These are phyloP conservation scores for Aphelenchoides avenae DNA, from an alignment of 1,140 invertebrate genomes.

Conservation along the genomic window DNA sequence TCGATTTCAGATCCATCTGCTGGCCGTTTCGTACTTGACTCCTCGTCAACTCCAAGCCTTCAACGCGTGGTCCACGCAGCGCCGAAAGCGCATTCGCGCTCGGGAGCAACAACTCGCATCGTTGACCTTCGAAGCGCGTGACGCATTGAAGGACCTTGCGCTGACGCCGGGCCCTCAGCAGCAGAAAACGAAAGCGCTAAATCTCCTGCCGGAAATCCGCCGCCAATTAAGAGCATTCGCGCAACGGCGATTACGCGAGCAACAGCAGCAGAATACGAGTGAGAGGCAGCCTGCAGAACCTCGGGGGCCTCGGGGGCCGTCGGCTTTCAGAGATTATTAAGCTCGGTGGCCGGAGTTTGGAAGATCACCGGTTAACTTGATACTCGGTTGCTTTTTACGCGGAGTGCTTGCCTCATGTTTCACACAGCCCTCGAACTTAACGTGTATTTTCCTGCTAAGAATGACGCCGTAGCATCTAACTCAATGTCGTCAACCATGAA, in stretches of 20 bases:
- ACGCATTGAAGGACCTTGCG: slow-evolving; percentile 34
- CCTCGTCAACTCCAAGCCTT: slow-evolving; percentile 26
- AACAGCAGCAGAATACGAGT: slow-evolving; percentile 10
- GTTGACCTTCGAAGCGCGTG: slow-evolving; percentile 31
- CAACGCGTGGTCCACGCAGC: slow-evolving; percentile 39
- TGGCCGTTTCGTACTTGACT: slow-evolving; percentile 46
- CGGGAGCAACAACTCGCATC: slow-evolving; percentile 25
- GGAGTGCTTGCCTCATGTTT: not conserved
- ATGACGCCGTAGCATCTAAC: too few relatives aligned
- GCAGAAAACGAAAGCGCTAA: not conserved
- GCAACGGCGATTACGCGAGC: slow-evolving; percentile 12
- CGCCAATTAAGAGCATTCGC: not conserved
- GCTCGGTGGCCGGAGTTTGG: not conserved
- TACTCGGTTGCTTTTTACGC: not conserved
- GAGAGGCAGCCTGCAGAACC: not conserved
- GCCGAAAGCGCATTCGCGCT: slow-evolving; percentile 24
- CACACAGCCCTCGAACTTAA: not conserved
- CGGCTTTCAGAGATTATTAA: not conserved
- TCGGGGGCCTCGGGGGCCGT: too few relatives aligned
- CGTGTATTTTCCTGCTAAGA: not conserved
- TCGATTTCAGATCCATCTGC: slow-evolving; percentile 35
- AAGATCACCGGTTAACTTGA: not conserved
- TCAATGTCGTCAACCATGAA: too few relatives aligned
- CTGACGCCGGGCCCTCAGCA: slow-evolving; percentile 4
- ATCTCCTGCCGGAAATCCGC: slow-evolving; percentile 1